Evolutionary conservation across 2,797 vertebrate species (phyloP), one percentile per base, ranked within the genome.

Genomic region (Ctenochaetus hawaiiensis): DNA sequence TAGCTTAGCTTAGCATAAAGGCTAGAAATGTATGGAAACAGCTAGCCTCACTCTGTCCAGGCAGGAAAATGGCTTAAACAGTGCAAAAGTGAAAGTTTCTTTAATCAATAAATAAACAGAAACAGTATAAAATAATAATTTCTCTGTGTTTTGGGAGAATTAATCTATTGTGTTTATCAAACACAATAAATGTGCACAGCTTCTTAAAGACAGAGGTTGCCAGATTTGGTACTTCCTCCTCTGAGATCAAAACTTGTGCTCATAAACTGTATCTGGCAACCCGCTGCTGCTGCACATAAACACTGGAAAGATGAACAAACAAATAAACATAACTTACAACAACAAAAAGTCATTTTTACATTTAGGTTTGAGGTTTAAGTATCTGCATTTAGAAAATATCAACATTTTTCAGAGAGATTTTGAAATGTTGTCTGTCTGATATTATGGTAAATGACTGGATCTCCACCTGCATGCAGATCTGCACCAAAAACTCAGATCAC

Each of bases 1-100:
- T 70, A 37, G 47, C 37, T 23, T 74, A 56, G 58, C 8, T 71
- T 70, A 64, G 66, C 47, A 58, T 59, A n/a, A 59, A 69, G 45
- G 51, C 14, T 49, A 17, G 51, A 44, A 34, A 23, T 13, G 8
- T 37, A 57, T 5, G 64, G 30, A 54, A n/a, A 37, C 23, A 45
- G 18, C 17, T 1, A 44, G 6, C 13, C 11, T 59, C 2, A 3
- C 8, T 52, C 12, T 11, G 41, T 26, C 23, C 4, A 6, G 13
- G 20, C 41, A 56, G 14, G 1, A 23, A 37, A 18, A 14, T 10
- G 9, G 11, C 16, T 14, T 44, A 6, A 44, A 44, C 14, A 44
- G 23, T 9, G 7, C 1, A 5, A 3, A 26, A 4, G 14, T 13
- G 16, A 62, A 37, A n/a, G 34, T 5, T 47, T 47, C 13, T 57